Evolutionary conservation across 1,140 invertebrate genomes (phyloP), one percentile per base, ranked within the genome.

Genomic region (Octopus sinensis): DNA sequence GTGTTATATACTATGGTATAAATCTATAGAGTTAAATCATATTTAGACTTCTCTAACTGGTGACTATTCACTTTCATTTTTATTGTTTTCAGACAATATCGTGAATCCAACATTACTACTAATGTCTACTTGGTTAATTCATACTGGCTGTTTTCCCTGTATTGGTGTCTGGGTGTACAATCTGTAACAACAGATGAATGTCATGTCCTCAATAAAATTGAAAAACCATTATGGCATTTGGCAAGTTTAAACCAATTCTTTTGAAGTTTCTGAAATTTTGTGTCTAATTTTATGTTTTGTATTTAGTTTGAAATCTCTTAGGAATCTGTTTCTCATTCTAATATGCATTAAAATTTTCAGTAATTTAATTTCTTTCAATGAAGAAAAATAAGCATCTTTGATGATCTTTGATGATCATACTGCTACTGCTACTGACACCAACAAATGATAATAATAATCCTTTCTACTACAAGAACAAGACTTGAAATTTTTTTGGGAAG

Each of bases 101-200:
- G 53, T 12, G 51, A 75, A 10, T 23, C 81, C 13, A 88, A 87
- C 79, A 86, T 88, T 10, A 84, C 79, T 62, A 82, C 80, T 2
- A 87, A 85, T 76, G 80, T 88, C 1, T 86, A 82, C 54, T 62
- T 80, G 5, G 84, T 88, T 7, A 84, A 88, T 77, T 83, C 83
- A 5, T 23, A 54, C 5, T 89, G 87, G 87, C 82, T 88, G 43
- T 84, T 86, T 76, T 88, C 88, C 4, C 81, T 86, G 30, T 86
- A 84, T 53, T 88, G 87, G 87, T 89, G 87, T 81, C 81, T 86
- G 82, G 87, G 85, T 10, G 80, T 83, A n/a, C 43, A 79, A 6
- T 85, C 85, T 10, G 84, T 88, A 5, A 84, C 85, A n/a, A 84
- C 88, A 9, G 78, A 87, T 78, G 81, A 82, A 51, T 85, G 86